Percentiles rank a stretch among this genome's conserved stretches.
These are phyloP conservation scores for Apamea crenata DNA, from an alignment of 2,888 invertebrate genomes.

Conservation along the genomic window DNA sequence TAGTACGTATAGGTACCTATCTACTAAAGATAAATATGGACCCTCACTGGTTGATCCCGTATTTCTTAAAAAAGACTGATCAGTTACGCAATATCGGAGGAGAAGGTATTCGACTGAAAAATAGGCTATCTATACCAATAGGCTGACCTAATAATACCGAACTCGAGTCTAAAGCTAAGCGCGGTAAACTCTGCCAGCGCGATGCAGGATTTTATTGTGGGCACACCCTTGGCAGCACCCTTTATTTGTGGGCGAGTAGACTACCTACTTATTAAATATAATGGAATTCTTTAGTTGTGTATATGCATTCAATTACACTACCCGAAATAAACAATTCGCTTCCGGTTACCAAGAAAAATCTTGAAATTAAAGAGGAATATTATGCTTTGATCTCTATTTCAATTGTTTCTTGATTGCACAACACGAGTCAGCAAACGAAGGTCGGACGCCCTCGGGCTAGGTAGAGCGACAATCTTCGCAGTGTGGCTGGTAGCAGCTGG, in stretches of 20 bases:
- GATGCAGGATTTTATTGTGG: no score
- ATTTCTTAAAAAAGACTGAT: background rate
- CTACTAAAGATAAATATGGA: background rate
- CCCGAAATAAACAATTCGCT: background rate
- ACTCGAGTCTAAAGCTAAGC: background rate
- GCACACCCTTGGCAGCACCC: no score
- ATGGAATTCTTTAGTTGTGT: background rate
- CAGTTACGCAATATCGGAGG: background rate
- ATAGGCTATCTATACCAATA: background rate
- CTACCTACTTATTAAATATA: background rate
- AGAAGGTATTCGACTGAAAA: background rate
- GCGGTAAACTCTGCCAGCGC: no score
- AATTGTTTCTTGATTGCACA: background rate
- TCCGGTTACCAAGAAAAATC: background rate
- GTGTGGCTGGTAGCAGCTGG: no score
- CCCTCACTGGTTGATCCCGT: background rate
- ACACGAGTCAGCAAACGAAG: background rate
- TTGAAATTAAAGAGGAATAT: background rate
- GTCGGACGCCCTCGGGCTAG: background rate
- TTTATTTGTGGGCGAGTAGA: no score
- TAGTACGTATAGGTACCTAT: background rate
- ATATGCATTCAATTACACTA: background rate
- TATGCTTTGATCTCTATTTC: background rate
- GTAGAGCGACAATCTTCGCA: background rate
- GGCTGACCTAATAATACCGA: background rate